These are phyloP conservation scores for Anolis sagrei DNA, from an alignment of 2,113 vertebrate species.

Conservation along the genomic window DNA sequence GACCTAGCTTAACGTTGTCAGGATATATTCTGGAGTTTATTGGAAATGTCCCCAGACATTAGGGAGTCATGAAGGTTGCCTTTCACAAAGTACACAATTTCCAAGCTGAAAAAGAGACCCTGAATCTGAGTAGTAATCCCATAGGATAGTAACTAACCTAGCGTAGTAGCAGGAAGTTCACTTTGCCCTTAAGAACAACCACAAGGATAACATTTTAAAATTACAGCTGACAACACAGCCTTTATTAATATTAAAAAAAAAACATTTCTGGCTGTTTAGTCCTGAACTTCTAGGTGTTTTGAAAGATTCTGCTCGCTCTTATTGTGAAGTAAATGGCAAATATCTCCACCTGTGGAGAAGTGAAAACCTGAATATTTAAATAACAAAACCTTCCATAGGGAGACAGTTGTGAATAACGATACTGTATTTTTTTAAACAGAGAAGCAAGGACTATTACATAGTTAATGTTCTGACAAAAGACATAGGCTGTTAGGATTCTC, in stretches of 20 bases:
- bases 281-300: slow-evolving; percentile 1
- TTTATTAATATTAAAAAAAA: neutral
- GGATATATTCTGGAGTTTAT: too few relatives aligned
- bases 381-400: slow-evolving; percentile 42
- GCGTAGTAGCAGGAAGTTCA: slow-evolving; percentile 3
- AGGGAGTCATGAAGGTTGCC: neutral
- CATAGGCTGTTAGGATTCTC: slow-evolving; percentile 43
- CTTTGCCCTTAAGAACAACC: neutral
- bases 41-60: too few relatives aligned
- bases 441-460: slow-evolving; percentile 60
- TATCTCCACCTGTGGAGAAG: slow-evolving; percentile 27
- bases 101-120: neutral
- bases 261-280: slow-evolving; percentile 6
- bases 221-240: neutral
- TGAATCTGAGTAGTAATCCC: neutral
- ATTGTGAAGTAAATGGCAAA: slow-evolving; percentile 25
- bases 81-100: neutral
- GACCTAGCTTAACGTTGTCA: too few relatives aligned
- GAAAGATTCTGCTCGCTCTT: slow-evolving; percentile 31
- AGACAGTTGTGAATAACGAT: slow-evolving; percentile 40
- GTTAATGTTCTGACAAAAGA: slow-evolving; percentile 56
- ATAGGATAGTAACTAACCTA: neutral
- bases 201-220: neutral
- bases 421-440: slow-evolving; percentile 27
- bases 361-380: slow-evolving; percentile 37